These are phyloP conservation scores for Ictalurus punctatus DNA, from an alignment of 2,113 vertebrate species.

Conservation along the genomic window DNA sequence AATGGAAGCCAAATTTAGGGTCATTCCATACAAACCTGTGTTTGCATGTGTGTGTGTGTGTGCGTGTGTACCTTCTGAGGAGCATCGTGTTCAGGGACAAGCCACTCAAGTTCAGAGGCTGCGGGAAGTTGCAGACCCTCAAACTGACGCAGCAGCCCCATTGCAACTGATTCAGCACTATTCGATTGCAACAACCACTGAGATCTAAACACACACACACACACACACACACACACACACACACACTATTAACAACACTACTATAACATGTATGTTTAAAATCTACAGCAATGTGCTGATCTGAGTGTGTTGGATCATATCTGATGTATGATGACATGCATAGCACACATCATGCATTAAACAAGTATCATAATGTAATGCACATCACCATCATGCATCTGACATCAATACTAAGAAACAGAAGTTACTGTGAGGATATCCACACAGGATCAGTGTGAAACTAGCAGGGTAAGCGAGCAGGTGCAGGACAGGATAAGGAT, in stretches of 20 bases:
- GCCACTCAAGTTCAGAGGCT: conserved; percentile 94
- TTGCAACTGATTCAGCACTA: conserved; percentile 94
- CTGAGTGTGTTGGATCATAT: neutral
- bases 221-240: conserved; percentile 29
- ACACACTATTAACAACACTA: neutral
- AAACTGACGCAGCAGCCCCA: conserved; percentile 96
- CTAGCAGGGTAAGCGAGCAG: neutral
- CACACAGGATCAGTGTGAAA: neutral
- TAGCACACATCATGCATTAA: neutral
- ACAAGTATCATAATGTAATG: neutral
- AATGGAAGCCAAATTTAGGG: neutral
- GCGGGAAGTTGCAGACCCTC: conserved; percentile 98
- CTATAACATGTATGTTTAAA: neutral
- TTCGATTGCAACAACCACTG: conserved; percentile 89
- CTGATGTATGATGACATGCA: neutral
- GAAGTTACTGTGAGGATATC: neutral
- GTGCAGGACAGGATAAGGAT: neutral
- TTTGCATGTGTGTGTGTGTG: neutral
- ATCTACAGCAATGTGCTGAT: neutral
- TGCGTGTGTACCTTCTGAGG: conserved; percentile 86
- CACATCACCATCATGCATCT: neutral
- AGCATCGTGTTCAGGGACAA: conserved; percentile 92
- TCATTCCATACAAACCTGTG: neutral
- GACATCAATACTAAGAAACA: neutral
- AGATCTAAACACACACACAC: conserved; percentile 68